Conservation (phyloP, 2,797 vertebrate species). For the Huso huso region DNA sequence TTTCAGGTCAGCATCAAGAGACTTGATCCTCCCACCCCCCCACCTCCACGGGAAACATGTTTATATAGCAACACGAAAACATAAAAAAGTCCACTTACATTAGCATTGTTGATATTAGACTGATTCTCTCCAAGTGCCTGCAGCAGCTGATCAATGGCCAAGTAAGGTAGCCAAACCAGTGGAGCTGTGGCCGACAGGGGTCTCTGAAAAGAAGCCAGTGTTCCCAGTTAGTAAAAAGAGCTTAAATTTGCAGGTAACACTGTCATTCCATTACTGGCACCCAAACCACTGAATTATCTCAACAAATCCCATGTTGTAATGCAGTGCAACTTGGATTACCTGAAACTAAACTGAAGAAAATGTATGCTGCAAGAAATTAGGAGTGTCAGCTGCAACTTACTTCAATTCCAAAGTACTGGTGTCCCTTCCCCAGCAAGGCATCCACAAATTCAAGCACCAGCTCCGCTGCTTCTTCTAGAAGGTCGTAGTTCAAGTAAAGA, state of each 20-base stretch:
- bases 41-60: background rate
- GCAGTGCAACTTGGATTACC: background rate
- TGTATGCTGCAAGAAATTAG: background rate
- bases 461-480: constrained; percentile 76
- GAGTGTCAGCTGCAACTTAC: constrained; percentile 36
- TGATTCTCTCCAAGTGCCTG: constrained; percentile 67
- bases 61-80: background rate
- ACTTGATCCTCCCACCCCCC: background rate
- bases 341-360: background rate
- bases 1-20: no score
- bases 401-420: constrained; percentile 87
- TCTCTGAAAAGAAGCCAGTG: constrained; percentile 46
- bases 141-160: constrained; percentile 83
- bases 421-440: constrained; percentile 79
- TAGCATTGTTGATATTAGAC: constrained; percentile 51
- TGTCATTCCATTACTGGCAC: background rate
- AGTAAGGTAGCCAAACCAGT: constrained; percentile 84
- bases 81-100: constrained; percentile 47
- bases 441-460: constrained; percentile 85
- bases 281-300: no score
- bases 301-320: background rate
- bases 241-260: constrained; percentile 5
- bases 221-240: no score
- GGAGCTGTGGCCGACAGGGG: constrained; percentile 74
- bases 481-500: constrained; percentile 85